A percentile compares a stretch with the other conserved stretches of the same genome.
phyloP scores from a whole-genome alignment of 2,113 vertebrate species.

The Hippocampus barbouri region DNA sequence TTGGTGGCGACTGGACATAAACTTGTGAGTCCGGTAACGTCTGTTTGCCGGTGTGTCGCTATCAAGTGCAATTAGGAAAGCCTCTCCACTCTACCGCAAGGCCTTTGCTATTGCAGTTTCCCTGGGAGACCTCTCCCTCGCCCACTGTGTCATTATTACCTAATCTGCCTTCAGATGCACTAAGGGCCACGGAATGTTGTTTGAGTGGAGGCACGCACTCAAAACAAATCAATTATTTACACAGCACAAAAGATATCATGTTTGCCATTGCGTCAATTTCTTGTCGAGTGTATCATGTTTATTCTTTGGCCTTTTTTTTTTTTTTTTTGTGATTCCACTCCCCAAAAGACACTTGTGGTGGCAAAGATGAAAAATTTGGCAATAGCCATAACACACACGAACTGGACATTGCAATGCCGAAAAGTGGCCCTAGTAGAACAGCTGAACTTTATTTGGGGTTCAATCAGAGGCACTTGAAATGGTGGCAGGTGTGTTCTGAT shows the following conservation, averaged over 20 bases:
- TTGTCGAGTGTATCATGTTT: background rate
- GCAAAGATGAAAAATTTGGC: background rate
- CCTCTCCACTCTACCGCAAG: background rate
- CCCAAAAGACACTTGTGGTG: background rate
- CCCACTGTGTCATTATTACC: constrained; percentile 3
- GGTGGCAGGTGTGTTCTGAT: background rate
- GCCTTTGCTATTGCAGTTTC: background rate
- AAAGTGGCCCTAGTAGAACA: background rate
- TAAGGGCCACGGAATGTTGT: background rate
- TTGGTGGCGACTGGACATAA: background rate
- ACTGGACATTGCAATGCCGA: background rate
- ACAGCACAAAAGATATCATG: background rate
- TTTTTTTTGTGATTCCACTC: background rate
- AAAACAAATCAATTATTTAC: constrained; percentile 8
- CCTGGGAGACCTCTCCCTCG: background rate
- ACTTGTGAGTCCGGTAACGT: background rate
- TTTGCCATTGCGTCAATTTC: background rate
- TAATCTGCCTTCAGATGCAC: constrained; percentile 4
- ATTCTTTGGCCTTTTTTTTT: background rate
- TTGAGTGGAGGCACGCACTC: constrained; percentile 1
- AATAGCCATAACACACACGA: background rate
- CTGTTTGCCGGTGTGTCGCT: background rate
- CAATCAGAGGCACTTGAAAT: too few relatives aligned
- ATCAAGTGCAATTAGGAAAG: background rate
- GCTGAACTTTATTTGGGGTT: background rate